Conservation (phyloP, 2,797 vertebrate species). For the Ciconia nigra region DNA sequence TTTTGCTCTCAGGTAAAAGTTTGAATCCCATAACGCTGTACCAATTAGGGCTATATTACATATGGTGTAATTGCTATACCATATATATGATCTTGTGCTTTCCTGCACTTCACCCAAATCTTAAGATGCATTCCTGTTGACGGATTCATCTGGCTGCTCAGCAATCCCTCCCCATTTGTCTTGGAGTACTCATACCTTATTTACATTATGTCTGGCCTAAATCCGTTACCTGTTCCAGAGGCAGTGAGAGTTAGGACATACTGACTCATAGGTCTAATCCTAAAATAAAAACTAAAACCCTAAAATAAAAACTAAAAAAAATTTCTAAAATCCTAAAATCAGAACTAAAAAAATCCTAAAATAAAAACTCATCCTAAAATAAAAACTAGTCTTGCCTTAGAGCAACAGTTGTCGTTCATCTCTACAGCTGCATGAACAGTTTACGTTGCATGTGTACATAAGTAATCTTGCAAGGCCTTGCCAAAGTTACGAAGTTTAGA, state of each 20-base stretch:
- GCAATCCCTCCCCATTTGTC: neutral
- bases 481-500: neutral
- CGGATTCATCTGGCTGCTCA: neutral
- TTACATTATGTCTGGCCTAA: neutral
- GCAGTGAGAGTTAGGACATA: neutral
- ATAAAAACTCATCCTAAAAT: neutral
- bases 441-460: neutral
- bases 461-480: neutral
- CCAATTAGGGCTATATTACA: neutral
- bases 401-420: neutral
- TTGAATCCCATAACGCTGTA: neutral
- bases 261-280: no score
- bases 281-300: neutral
- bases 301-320: neutral
- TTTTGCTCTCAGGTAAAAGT: neutral
- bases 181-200: neutral
- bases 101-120: neutral
- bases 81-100: neutral
- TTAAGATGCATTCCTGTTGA: neutral
- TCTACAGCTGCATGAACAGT: neutral
- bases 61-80: neutral
- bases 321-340: no score
- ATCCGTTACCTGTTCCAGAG: neutral
- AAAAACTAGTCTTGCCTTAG: neutral
- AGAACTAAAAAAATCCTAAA: no score